A percentile compares a stretch with the other conserved stretches of the same genome.
phyloP scores from a whole-genome alignment of 2,797 vertebrate genomes.

The Galago senegalensis region DNA sequence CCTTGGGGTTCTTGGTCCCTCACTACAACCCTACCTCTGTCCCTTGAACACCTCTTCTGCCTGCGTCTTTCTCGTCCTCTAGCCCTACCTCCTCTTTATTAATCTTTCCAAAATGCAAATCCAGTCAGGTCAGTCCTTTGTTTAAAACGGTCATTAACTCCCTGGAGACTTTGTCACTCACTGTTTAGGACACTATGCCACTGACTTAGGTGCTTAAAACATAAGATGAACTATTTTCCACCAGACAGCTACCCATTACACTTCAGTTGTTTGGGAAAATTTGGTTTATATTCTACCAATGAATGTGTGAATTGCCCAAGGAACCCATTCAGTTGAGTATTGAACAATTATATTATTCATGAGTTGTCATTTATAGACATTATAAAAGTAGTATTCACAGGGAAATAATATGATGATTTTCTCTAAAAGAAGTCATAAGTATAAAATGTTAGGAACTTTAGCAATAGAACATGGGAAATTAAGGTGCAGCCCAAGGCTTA shows the following conservation, averaged over 20 bases:
- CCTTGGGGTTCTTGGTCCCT: neutral
- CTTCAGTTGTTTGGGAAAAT: neutral
- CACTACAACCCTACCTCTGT: neutral
- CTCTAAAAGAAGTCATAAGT: neutral
- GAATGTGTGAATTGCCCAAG: neutral
- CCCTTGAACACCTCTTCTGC: neutral
- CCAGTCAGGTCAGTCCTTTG: neutral
- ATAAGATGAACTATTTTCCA: neutral
- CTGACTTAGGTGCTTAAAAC: neutral
- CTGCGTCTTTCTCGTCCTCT: neutral
- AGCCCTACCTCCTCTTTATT: neutral
- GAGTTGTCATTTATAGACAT: neutral
- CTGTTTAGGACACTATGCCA: neutral
- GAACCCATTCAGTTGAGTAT: neutral
- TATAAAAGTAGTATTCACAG: neutral
- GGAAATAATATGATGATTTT: neutral
- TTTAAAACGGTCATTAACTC: conserved; percentile 10
- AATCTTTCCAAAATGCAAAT: conserved; percentile 11
- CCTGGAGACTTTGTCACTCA: neutral
- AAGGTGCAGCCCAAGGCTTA: neutral
- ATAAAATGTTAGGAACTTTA: neutral
- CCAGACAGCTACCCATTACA: neutral
- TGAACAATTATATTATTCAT: neutral
- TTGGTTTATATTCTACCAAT: conserved; percentile 4
- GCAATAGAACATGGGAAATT: neutral